Evolutionary conservation across 2,797 vertebrate genomes (phyloP).

Genomic region (Phrynocephalus guinanensis): DNA sequence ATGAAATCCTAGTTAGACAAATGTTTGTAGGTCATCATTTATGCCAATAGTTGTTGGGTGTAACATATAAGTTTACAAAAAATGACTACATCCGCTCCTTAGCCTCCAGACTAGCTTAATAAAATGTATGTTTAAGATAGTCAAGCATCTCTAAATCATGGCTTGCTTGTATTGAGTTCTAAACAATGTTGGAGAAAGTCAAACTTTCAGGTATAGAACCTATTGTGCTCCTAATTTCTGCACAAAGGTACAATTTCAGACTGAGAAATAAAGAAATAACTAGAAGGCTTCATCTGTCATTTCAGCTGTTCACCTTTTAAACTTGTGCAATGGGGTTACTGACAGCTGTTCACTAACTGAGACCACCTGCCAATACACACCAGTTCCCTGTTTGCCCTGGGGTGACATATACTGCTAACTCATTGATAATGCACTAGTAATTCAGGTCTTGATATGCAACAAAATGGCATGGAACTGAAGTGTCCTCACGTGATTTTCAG

Average conservation of each 20-base stretch:
- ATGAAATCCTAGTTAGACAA: background rate
- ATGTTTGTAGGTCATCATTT: background rate
- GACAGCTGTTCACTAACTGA: slow-evolving; percentile 67
- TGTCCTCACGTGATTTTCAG: slow-evolving; percentile 1
- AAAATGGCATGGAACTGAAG: background rate
- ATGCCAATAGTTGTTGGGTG: background rate
- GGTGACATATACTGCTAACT: slow-evolving; percentile 42
- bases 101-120: background rate
- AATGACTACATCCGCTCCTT: background rate
- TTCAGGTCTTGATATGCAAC: slow-evolving; percentile 17
- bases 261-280: slow-evolving; percentile 25
- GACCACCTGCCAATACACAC: slow-evolving; percentile 58
- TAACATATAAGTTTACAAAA: background rate
- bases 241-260: slow-evolving; percentile 26
- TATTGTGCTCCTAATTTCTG: slow-evolving; percentile 45
- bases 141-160: background rate
- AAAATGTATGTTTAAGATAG: background rate
- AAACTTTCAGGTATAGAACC: slow-evolving; percentile 31
- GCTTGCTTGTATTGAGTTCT: background rate
- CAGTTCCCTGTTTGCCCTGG: slow-evolving; percentile 31
- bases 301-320: slow-evolving; percentile 69
- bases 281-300: slow-evolving; percentile 39
- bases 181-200: background rate
- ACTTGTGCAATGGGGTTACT: slow-evolving; percentile 28
- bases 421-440: slow-evolving; percentile 25